Evolutionary conservation across 2,797 vertebrate genomes (phyloP).

Genomic region (Hylomyscus alleni): DNA sequence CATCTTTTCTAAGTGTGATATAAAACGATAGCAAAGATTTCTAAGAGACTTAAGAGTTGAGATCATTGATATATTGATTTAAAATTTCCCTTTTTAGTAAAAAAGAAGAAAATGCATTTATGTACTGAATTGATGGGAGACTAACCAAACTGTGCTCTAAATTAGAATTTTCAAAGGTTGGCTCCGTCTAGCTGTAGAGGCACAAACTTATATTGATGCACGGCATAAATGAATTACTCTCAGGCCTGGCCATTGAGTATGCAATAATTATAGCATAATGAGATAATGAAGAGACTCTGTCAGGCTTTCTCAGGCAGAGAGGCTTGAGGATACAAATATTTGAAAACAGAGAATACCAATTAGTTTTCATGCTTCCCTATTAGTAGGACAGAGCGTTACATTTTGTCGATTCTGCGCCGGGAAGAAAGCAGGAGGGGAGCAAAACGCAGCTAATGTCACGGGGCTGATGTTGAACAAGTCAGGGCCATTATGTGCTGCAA

Average conservation of each 20-base stretch:
- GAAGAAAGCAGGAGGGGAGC: conserved; percentile 54
- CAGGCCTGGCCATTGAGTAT: conserved; percentile 76
- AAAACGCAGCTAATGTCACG: neutral
- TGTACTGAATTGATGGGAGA: conserved; percentile 56
- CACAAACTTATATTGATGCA: conserved; percentile 77
- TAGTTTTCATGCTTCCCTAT: conserved; percentile 80
- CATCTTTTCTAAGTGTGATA: neutral
- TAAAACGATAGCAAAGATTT: neutral
- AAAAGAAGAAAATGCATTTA: conserved; percentile 37
- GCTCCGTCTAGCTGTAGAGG: conserved; percentile 71
- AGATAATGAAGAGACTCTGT: conserved; percentile 85
- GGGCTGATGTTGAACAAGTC: conserved; percentile 12
- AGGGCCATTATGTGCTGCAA: conserved; percentile 33
- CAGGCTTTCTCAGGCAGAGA: conserved; percentile 75
- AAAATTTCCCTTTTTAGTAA: conserved; percentile 8
- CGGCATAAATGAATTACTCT: conserved; percentile 78
- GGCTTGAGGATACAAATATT: conserved; percentile 78
- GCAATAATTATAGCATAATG: conserved; percentile 85
- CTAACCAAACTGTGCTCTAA: neutral
- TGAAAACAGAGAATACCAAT: conserved; percentile 87
- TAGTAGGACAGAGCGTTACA: conserved; percentile 73
- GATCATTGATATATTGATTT: conserved; percentile 59
- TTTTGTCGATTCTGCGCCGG: conserved; percentile 72
- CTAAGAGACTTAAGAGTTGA: neutral
- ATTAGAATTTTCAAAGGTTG: conserved; percentile 67